Conservation (phyloP, 2,113 vertebrate genomes). For the Paralichthys olivaceus region DNA sequence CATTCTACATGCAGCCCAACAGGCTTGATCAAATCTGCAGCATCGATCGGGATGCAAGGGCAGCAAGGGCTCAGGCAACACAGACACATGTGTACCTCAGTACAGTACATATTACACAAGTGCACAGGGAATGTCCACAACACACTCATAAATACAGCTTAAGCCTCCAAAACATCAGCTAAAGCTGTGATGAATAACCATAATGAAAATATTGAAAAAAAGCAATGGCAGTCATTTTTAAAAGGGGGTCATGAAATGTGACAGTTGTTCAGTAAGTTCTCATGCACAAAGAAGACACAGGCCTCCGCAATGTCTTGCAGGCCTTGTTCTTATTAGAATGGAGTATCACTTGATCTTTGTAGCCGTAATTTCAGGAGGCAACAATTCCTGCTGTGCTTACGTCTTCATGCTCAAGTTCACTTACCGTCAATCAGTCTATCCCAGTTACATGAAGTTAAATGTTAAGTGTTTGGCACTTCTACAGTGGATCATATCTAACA, state of each 20-base stretch:
- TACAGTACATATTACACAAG: conserved; percentile 41
- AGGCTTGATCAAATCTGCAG: conserved; percentile 80
- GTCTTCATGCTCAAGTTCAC: conserved; percentile 58
- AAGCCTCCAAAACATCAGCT: neutral
- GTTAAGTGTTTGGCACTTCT: neutral
- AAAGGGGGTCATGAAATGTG: conserved; percentile 3
- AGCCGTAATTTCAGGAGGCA: conserved; percentile 39
- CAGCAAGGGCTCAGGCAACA: conserved; percentile 60
- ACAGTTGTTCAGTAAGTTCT: conserved; percentile 13
- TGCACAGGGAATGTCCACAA: neutral
- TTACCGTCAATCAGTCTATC: conserved; percentile 30
- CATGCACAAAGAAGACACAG: neutral
- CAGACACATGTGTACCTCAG: conserved; percentile 40
- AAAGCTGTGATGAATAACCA: neutral
- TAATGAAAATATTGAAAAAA: conserved; percentile 11
- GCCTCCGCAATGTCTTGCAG: conserved; percentile 3
- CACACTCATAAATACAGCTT: conserved; percentile 5
- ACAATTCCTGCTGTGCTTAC: conserved; percentile 37
- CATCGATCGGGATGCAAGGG: conserved; percentile 72
- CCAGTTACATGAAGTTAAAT: neutral
- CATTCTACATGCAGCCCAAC: conserved; percentile 79
- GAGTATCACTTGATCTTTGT: conserved; percentile 47
- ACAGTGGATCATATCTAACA: conserved; percentile 8
- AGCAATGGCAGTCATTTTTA: neutral
- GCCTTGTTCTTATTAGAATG: neutral